A percentile compares a stretch with the other conserved stretches of the same genome.
Evolutionary conservation across 1,140 invertebrate species (phyloP).

Genomic region (Paraescarpia echinospica): DNA sequence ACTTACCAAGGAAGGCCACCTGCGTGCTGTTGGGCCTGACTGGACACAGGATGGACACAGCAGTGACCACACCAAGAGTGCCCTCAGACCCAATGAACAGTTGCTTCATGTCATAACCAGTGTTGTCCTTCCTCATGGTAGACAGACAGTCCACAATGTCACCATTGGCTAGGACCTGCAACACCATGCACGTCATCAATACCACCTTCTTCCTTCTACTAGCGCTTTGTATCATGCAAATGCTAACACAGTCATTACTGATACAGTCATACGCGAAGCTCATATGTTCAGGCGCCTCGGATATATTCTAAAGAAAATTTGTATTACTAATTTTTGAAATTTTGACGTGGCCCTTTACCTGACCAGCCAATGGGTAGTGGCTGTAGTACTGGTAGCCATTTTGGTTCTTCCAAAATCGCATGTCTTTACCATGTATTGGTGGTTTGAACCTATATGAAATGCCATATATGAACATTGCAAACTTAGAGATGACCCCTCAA

Average conservation of each 20-base stretch:
- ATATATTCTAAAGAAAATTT: too few relatives aligned
- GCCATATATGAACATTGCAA: too few relatives aligned
- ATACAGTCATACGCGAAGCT: too few relatives aligned
- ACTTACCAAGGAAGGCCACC: conserved; percentile 82
- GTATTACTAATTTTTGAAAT: too few relatives aligned
- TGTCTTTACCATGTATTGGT: too few relatives aligned
- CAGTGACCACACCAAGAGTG: conserved; percentile 91
- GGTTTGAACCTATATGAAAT: too few relatives aligned
- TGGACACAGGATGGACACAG: conserved; percentile 87
- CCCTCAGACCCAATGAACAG: conserved; percentile 97
- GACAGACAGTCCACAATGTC: conserved; percentile 80
- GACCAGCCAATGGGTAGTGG: too few relatives aligned
- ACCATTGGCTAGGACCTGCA: conserved; percentile 83
- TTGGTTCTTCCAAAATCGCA: too few relatives aligned
- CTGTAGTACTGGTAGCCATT: too few relatives aligned
- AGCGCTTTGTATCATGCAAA: background rate
- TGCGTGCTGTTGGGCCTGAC: conserved; percentile 75
- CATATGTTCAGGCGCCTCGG: too few relatives aligned
- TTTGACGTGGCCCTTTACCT: too few relatives aligned
- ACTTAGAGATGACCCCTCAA: background rate
- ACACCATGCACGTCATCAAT: conserved; percentile 10
- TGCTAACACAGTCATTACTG: background rate
- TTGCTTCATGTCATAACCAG: conserved; percentile 94
- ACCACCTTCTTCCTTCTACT: conserved; percentile 13
- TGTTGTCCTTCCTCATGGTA: conserved; percentile 93